A percentile compares a stretch with the other conserved stretches of the same genome.
phyloP scores from a whole-genome alignment of 2,113 vertebrate genomes.

The Leptodactylus fuscus region DNA sequence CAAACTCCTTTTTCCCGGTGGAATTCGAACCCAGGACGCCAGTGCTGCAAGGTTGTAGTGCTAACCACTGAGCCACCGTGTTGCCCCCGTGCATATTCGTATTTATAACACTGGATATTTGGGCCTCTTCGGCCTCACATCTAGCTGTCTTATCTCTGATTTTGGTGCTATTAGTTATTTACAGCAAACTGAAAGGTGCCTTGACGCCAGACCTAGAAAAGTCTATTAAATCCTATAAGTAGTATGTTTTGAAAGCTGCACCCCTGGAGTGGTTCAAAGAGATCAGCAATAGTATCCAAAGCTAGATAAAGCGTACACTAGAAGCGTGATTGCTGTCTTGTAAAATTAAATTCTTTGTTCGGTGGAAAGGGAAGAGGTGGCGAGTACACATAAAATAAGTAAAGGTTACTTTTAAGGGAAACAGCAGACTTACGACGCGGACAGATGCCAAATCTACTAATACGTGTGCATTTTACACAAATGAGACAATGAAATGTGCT shows the following conservation, averaged over 20 bases:
- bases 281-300: neutral
- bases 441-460: neutral
- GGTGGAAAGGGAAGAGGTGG: neutral
- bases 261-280: neutral
- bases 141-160: too few species aligned
- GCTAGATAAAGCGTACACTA: neutral
- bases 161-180: neutral
- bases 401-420: conserved; percentile 9
- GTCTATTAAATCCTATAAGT: conserved; percentile 15
- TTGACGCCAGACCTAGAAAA: neutral
- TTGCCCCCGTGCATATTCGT: too few species aligned
- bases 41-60: too few species aligned
- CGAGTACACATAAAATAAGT: neutral
- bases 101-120: too few species aligned
- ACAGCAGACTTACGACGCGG: neutral
- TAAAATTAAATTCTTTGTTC: conserved; percentile 14
- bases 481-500: conserved; percentile 29
- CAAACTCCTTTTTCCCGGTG: too few species aligned
- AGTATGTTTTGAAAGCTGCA: neutral
- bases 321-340: conserved; percentile 1
- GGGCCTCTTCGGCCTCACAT: too few species aligned
- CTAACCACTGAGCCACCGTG: too few species aligned
- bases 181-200: neutral
- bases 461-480: neutral
- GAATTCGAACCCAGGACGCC: too few species aligned